Percentiles rank a stretch among this genome's conserved stretches.
Evolutionary conservation across 1,140 invertebrate species (phyloP).

Genomic region (Dendroctonus valens): DNA sequence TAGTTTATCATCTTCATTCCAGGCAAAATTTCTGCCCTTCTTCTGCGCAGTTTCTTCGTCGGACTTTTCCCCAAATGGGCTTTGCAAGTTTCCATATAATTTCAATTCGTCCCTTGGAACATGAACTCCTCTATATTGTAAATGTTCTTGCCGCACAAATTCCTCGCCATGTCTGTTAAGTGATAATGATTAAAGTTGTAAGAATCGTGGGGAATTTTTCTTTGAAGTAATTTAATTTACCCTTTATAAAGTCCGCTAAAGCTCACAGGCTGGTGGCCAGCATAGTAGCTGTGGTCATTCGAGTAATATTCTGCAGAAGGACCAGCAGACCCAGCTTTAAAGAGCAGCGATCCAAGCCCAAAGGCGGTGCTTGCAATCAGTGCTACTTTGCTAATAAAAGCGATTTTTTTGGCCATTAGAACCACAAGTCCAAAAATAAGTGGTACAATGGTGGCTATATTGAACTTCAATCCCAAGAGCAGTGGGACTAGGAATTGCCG

Average conservation of each 20-base stretch:
- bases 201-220: too few relatives aligned
- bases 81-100: slow-evolving; percentile 33
- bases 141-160: background rate
- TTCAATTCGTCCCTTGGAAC: slow-evolving; percentile 38
- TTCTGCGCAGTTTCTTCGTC: slow-evolving; percentile 21
- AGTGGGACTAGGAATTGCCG: slow-evolving; percentile 68
- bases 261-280: slow-evolving; percentile 31
- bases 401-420: slow-evolving; percentile 69
- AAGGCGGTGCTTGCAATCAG: slow-evolving; percentile 66
- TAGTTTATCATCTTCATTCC: slow-evolving; percentile 50
- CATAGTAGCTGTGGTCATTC: slow-evolving; percentile 11
- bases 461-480: slow-evolving; percentile 73
- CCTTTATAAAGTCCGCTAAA: slow-evolving; percentile 37
- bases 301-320: slow-evolving; percentile 8
- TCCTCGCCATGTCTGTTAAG: slow-evolving; percentile 19
- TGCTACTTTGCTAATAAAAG: slow-evolving; percentile 69
- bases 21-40: slow-evolving; percentile 57
- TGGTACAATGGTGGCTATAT: slow-evolving; percentile 67
- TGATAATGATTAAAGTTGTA: background rate
- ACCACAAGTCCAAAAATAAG: slow-evolving; percentile 67
- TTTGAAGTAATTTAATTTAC: background rate
- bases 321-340: slow-evolving; percentile 19
- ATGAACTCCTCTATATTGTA: slow-evolving; percentile 20
- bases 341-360: slow-evolving; percentile 54
- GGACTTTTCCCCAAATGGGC: slow-evolving; percentile 19